These are phyloP conservation scores for Petrocephalus schoutedeni DNA, from an alignment of 2,797 vertebrate species.

Conservation along the genomic window DNA sequence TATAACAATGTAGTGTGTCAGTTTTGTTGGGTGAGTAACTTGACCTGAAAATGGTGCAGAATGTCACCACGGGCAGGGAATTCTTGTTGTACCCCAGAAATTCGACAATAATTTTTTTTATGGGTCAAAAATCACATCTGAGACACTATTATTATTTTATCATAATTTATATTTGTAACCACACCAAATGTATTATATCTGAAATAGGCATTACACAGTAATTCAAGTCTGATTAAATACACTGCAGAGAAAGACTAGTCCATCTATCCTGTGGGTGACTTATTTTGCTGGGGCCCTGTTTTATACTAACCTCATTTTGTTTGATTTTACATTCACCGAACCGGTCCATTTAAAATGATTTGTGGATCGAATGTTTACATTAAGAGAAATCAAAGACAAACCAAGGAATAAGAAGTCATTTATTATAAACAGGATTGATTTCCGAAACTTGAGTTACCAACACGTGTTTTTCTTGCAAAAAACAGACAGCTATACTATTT, in stretches of 20 bases:
- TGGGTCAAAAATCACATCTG: neutral
- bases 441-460: conserved; percentile 40
- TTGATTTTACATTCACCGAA: neutral
- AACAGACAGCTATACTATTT: conserved; percentile 37
- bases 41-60: neutral
- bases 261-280: neutral
- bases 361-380: neutral
- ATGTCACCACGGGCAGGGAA: neutral
- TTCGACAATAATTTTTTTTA: neutral
- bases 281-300: neutral
- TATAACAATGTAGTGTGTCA: neutral
- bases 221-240: neutral
- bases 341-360: neutral
- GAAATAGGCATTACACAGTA: neutral
- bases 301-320: conserved; percentile 4
- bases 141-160: neutral
- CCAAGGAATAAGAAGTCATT: neutral
- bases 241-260: neutral
- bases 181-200: neutral
- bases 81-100: neutral
- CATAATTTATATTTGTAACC: neutral
- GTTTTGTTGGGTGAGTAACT: neutral
- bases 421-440: conserved; percentile 15
- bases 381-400: conserved; percentile 1
- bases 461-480: conserved; percentile 39